phyloP scores from a whole-genome alignment of 2,797 vertebrate genomes.

The Sebastolobus alascanus region DNA sequence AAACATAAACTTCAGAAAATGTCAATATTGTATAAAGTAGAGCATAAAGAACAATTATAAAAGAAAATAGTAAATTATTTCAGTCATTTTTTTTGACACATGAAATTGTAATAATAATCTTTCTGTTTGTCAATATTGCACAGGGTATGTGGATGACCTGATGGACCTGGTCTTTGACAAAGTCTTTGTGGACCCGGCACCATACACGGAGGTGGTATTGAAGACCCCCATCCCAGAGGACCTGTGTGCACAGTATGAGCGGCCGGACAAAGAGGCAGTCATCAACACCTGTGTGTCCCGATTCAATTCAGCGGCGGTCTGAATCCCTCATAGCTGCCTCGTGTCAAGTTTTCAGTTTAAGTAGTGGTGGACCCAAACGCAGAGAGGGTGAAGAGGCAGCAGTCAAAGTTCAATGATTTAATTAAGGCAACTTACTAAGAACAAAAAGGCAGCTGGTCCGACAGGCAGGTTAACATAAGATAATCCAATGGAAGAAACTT shows the following conservation, averaged over 20 bases:
- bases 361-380: too few relatives aligned
- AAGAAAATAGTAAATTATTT: not conserved
- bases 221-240: not conserved
- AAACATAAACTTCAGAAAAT: too few relatives aligned
- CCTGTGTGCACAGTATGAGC: not conserved
- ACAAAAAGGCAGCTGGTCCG: fast-evolving
- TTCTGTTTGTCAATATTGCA: too few relatives aligned
- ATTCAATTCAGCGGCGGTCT: not conserved
- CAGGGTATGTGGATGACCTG: not conserved
- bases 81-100: not conserved
- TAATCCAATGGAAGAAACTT: too few relatives aligned
- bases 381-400: too few relatives aligned
- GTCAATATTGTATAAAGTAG: too few relatives aligned
- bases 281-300: not conserved
- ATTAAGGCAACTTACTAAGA: too few relatives aligned
- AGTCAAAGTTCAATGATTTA: fast-evolving
- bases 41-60: too few relatives aligned
- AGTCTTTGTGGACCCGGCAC: not conserved
- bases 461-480: too few relatives aligned
- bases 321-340: not conserved
- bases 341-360: too few relatives aligned
- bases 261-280: not conserved
- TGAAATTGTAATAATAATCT: too few relatives aligned
- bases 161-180: not conserved
- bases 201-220: not conserved